Evolutionary conservation across 1,140 invertebrate species (phyloP).

Genomic region (Pogonomyrmex barbatus): DNA sequence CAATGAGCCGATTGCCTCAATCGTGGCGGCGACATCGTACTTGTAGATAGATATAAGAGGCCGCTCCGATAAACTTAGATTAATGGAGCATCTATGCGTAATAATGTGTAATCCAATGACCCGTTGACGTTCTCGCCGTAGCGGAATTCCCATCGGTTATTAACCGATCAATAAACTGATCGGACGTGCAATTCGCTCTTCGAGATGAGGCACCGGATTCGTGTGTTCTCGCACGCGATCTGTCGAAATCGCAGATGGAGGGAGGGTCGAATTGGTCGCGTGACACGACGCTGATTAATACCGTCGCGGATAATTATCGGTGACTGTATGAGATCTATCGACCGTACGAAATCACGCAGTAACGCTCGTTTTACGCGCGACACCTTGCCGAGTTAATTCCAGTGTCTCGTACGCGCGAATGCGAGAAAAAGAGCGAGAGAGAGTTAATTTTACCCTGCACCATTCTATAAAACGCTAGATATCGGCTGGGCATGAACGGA

Average conservation of each 20-base stretch:
- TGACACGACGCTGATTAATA: constrained; percentile 25
- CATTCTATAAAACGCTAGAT: constrained; percentile 59
- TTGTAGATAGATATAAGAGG: constrained; percentile 16
- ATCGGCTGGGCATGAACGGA: constrained; percentile 63
- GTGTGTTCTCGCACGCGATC: background rate
- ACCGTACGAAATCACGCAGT: constrained; percentile 39
- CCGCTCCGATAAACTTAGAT: constrained; percentile 24
- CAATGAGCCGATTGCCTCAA: constrained; percentile 30
- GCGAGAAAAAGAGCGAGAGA: background rate
- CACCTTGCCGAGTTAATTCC: constrained; percentile 61
- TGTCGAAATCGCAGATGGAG: background rate
- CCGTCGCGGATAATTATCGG: background rate
- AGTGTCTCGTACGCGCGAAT: constrained; percentile 59
- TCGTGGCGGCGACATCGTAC: background rate
- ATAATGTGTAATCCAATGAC: constrained; percentile 61
- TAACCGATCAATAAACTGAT: constrained; percentile 53
- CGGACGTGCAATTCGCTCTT: background rate
- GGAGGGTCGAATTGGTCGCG: background rate
- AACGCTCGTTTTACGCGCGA: constrained; percentile 31
- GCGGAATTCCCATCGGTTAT: constrained; percentile 53
- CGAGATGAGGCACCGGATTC: background rate
- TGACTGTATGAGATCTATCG: constrained; percentile 50
- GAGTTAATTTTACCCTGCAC: constrained; percentile 71
- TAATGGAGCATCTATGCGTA: constrained; percentile 43
- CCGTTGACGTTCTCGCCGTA: constrained; percentile 56